A percentile compares a stretch with the other conserved stretches of the same genome.
These are phyloP conservation scores for Pristionchus japonicus DNA, from an alignment of 2,888 invertebrate species.

Conservation along the genomic window DNA sequence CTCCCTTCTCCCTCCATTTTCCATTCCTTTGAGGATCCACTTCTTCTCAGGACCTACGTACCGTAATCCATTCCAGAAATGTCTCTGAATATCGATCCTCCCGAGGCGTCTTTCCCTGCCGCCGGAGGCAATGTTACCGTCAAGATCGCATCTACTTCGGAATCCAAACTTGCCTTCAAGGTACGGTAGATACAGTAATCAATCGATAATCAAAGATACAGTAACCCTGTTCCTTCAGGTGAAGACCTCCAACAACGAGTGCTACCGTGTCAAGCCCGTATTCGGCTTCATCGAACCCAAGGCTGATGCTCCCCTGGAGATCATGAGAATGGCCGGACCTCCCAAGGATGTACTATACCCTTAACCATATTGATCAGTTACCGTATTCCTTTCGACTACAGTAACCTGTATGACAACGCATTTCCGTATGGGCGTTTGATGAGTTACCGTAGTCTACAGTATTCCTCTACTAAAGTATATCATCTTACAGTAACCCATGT, in stretches of 20 bases:
- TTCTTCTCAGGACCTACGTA: too few species aligned
- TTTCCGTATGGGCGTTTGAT: not conserved
- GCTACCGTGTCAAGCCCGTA: slow-evolving; percentile 41
- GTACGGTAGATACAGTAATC: not conserved
- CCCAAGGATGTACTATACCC: slow-evolving; percentile 31
- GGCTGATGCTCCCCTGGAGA: slow-evolving; percentile 18
- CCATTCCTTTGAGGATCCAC: too few species aligned
- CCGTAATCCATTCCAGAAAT: too few species aligned
- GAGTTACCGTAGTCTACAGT: not conserved
- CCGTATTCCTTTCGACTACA: not conserved
- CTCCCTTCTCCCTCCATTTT: too few species aligned
- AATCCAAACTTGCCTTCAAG: too few species aligned
- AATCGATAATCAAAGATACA: too few species aligned
- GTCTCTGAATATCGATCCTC: too few species aligned
- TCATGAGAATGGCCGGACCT: slow-evolving; percentile 20
- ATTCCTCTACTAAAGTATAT: not conserved
- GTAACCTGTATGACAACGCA: not conserved
- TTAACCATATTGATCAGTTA: not conserved
- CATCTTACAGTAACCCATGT: not conserved
- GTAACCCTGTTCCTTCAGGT: too few species aligned
- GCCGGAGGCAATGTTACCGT: too few species aligned
- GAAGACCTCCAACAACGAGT: slow-evolving; percentile 40
- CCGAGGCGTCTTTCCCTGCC: not conserved
- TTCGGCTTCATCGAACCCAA: too few species aligned
- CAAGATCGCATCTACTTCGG: too few species aligned